phyloP scores from a whole-genome alignment of 1,140 invertebrate genomes.

The Zaprionus tsacasi region DNA sequence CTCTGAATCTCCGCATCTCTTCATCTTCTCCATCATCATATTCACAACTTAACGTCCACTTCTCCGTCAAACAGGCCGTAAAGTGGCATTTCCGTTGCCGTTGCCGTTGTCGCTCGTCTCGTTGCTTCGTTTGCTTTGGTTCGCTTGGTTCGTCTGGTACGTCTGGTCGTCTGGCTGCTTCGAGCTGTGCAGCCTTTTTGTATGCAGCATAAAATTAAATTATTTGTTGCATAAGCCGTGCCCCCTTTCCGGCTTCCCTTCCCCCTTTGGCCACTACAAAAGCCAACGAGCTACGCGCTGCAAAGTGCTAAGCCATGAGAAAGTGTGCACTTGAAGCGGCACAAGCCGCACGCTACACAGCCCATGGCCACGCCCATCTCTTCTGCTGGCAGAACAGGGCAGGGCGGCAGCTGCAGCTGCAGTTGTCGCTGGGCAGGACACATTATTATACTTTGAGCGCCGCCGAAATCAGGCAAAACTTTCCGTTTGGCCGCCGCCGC shows the following conservation, averaged over 20 bases:
- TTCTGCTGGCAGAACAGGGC: conserved; percentile 12
- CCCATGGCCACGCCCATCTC: conserved; percentile 47
- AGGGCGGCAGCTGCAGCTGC: conserved; percentile 17
- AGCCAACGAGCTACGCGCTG: conserved; percentile 68
- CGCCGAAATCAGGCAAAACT: conserved; percentile 74
- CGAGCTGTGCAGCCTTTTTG: conserved; percentile 61
- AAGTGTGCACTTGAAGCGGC: conserved; percentile 78
- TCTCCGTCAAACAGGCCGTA: conserved; percentile 80
- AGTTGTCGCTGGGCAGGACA: conserved; percentile 48
- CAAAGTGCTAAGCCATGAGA: conserved; percentile 81
- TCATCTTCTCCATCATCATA: conserved; percentile 72
- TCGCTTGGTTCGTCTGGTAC: conserved; percentile 30
- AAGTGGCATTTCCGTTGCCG: conserved; percentile 80
- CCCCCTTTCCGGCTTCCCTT: not conserved
- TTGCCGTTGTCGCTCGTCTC: conserved; percentile 57
- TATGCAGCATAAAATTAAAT: conserved; percentile 81
- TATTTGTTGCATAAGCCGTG: conserved; percentile 78
- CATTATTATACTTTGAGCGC: conserved; percentile 79
- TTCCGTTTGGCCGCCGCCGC: conserved; percentile 40
- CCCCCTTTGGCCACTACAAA: conserved; percentile 41
- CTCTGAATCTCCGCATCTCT: conserved; percentile 39
- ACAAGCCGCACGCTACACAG: conserved; percentile 55
- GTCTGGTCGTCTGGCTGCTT: conserved; percentile 33
- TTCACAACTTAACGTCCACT: conserved; percentile 81
- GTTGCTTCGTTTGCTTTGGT: conserved; percentile 36